Base-by-base conservation (phyloP, 37 sponge, comb jelly and placozoan species). In the Corticium candelabrum region DNA sequence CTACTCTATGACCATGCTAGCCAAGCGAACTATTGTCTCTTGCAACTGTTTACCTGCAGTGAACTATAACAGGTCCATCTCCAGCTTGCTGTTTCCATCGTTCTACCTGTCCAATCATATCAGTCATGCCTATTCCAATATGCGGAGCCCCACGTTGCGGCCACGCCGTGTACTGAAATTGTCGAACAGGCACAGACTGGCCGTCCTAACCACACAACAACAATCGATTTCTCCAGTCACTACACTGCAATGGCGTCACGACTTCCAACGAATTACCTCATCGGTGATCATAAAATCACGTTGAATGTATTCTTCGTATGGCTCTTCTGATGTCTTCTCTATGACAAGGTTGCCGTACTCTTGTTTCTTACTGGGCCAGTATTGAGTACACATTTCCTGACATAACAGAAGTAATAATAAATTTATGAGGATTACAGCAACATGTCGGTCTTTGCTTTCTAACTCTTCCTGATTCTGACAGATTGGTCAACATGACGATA, bases 81-180 rank as follows among this genome's bases (percentile, higher is more conserved):
- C 94, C 89, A 36, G 82, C 80, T 31, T 74, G 80, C 74, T 77
- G 81, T 77, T 94, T 89, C 88, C 96, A 96, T 73, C 87, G 87
- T 78, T 92, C 85, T 2, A 96, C 85, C 67, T 92, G 88, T 37
- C 82, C 85, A 80, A 89, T 87, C 79, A 92, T 81, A 75, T 92
- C 93, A 40, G 89, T 82, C 62, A 95, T 74, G 21, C 87, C 89
- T 4, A 81, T 67, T 38, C 85, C 82, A 35, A 72, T 40, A 0
- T 41, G 75, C 37, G 96, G 96, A 0, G 83, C 83, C 11, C 84
- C 84, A 43, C 87, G 84, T 69, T 89, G 86, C 1, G 93, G 93
- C 96, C 96, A 96, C 15, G 83, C 82, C 7, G 78, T 85, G 81
- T 76, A 96, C 70, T 96, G 96, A 83, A 87, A 96, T 67, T 96